These are phyloP conservation scores for Mobula hypostoma DNA, from an alignment of 2,113 vertebrate species.

Conservation along the genomic window DNA sequence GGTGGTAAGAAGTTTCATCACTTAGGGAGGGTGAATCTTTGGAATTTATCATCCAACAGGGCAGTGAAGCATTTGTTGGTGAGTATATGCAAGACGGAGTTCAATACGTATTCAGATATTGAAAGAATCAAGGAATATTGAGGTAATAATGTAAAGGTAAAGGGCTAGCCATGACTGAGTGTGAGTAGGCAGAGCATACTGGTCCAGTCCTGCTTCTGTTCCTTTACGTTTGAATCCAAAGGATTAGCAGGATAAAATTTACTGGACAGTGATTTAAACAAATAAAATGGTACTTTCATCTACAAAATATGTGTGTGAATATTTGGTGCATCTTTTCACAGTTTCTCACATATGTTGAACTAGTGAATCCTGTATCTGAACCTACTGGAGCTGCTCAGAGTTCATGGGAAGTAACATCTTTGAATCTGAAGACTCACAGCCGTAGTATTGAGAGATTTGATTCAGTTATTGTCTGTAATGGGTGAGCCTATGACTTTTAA, in stretches of 20 bases:
- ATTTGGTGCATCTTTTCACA: conserved; percentile 38
- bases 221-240: too few species aligned
- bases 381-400: conserved; percentile 41
- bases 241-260: background rate
- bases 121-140: background rate
- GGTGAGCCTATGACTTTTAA: conserved; percentile 45
- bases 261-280: background rate
- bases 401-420: conserved; percentile 50
- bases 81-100: too few species aligned
- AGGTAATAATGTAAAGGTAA: background rate
- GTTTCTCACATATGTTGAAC: conserved; percentile 49
- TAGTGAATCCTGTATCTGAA: conserved; percentile 45
- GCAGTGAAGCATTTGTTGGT: too few species aligned
- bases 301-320: background rate
- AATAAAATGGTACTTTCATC: background rate
- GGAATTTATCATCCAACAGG: too few species aligned
- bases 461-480: conserved; percentile 56
- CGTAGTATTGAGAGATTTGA: conserved; percentile 50
- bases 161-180: background rate
- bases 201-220: too few species aligned
- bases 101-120: too few species aligned
- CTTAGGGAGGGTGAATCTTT: too few species aligned
- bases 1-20: background rate
- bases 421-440: conserved; percentile 33
- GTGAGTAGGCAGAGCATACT: too few species aligned